Conservation (phyloP, 2,113 vertebrate genomes). For the Stegostoma tigrinum region DNA sequence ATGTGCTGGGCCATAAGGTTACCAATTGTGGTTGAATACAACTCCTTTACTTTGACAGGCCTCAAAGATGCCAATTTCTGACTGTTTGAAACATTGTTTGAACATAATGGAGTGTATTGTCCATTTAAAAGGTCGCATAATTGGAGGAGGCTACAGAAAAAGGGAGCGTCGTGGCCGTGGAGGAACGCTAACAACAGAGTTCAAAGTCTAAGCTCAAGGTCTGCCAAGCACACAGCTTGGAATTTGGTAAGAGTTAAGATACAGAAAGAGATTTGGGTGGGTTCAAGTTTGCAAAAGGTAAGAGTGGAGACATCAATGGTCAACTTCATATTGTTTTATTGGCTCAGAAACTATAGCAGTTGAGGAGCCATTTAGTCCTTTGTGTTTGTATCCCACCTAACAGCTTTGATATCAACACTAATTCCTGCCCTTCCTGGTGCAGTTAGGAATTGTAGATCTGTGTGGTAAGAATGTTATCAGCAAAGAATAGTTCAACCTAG, state of each 20-base stretch:
- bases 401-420: not conserved
- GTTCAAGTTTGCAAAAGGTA: not conserved
- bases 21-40: too few species aligned
- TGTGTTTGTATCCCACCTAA: not conserved
- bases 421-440: not conserved
- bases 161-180: not conserved
- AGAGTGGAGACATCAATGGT: not conserved
- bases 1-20: too few species aligned
- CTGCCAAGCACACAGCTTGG: not conserved
- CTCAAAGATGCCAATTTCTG: too few species aligned
- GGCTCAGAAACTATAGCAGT: not conserved
- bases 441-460: not conserved
- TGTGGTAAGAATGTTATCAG: not conserved
- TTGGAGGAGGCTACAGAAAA: not conserved
- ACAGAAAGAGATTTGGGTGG: not conserved
- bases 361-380: not conserved
- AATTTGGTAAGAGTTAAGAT: not conserved
- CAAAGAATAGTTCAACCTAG: not conserved
- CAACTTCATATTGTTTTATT: not conserved
- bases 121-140: not conserved
- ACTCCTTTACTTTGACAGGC: too few species aligned
- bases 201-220: not conserved
- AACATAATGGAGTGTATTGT: too few species aligned
- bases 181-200: not conserved
- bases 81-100: too few species aligned